phyloP scores from a whole-genome alignment of 2,113 vertebrate species.

The Oreochromis spilurus region DNA sequence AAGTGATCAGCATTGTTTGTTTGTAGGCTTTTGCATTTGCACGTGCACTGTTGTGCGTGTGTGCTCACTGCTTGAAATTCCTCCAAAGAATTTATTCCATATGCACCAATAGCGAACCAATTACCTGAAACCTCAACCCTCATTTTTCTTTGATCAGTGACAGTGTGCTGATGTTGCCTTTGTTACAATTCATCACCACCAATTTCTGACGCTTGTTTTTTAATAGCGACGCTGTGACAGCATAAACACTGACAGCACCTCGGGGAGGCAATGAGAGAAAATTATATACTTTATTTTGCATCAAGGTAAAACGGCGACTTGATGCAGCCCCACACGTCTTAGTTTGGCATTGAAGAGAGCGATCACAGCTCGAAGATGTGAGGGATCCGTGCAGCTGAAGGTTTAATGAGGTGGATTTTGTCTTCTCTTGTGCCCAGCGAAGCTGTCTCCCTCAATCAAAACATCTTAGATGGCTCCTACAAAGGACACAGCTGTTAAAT shows the following conservation, averaged over 20 bases:
- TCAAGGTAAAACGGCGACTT: not conserved
- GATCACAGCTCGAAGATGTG: conserved; percentile 12
- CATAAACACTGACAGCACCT: not conserved
- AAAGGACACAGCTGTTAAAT: conserved; percentile 21
- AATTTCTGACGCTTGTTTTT: not conserved
- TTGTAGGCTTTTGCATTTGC: not conserved
- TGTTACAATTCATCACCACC: conserved; percentile 10
- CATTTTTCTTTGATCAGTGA: conserved; percentile 19
- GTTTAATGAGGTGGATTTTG: conserved; percentile 38
- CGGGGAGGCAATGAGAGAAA: not conserved
- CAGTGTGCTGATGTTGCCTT: not conserved
- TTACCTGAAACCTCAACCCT: conserved; percentile 29
- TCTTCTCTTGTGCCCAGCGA: not conserved
- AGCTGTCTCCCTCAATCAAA: conserved; percentile 29
- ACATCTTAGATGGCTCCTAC: not conserved
- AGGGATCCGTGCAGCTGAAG: conserved; percentile 5
- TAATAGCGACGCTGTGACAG: not conserved
- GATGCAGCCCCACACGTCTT: not conserved
- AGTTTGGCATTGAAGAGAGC: not conserved
- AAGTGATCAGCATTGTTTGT: not conserved
- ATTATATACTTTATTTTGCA: not conserved
- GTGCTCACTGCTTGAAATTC: not conserved
- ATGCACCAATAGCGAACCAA: conserved; percentile 22
- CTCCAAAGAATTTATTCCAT: not conserved
- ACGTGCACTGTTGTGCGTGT: not conserved